Base-by-base conservation (phyloP, 2,797 vertebrate species). In the Phyllotis vaccarum region DNA sequence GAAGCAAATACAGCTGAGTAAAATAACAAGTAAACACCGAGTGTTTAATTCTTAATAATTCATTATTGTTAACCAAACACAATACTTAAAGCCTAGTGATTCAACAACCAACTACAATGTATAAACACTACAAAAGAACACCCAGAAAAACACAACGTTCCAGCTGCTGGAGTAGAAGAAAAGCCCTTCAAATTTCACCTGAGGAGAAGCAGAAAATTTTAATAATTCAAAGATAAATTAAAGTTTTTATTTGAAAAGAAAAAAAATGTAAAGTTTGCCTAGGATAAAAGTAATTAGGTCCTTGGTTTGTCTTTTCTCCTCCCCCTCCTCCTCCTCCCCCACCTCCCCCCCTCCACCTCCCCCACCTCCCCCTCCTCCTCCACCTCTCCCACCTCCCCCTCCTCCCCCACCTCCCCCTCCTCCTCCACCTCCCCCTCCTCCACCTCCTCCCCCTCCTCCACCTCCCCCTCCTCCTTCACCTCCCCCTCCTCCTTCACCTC, bases 101-200 rank as follows among this genome's bases (percentile, higher is more conserved):
- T 86, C 85, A 66, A 60, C 49, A 37, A 81, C 22, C 52, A 72
- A 89, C 2, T 16, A 16, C 24, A 88, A 14, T 81, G 31, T 68
- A 43, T 72, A 96, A 94, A 80, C 11, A 64, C 2, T 90, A 40
- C 81, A n/a, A 80, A 93, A 80, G 1, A 88, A 89, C 13, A 76
- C 27, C 46, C n/a, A 82, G 40, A 92, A 94, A 96, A 83, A 54
- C 34, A 43, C 17, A 88, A 76, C 62, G 13, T 64, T 90, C 74
- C n/a, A 52, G 37, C 24, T 70, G 6, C 86, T 79, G 72, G 80
- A 75, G 79, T 21, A 81, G 37, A 88, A 96, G 43, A 86, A 72
- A 93, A 86, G 19, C 19, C 80, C 3, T 17, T 29, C 29, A 88
- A 81, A 87, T 68, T 93, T 91, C 17, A 91, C 10, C 60, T 46